Base-by-base conservation (phyloP, 1,140 invertebrate species). In the Aphelinus certus region DNA sequence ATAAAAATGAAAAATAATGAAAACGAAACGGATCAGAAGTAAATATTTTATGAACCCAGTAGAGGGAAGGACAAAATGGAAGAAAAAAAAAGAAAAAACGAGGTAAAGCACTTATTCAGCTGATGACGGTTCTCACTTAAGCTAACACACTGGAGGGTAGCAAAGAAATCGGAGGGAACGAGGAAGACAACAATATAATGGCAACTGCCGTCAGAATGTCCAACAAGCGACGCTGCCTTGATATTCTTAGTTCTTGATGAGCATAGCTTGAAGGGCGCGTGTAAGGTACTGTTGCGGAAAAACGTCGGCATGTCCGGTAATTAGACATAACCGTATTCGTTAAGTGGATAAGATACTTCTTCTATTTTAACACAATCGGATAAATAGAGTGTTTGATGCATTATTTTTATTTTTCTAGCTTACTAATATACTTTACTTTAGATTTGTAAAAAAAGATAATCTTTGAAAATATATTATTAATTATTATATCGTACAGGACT, bases 101-200 rank as follows among this genome's bases (percentile, higher is more conserved):
- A 76, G 55, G 47, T 75, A 48, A 70, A 73, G 73, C 70, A 65
- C 70, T 75, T 65, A 76, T 79, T 80, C 70, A 60, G 53, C 66
- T 77, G 76, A 79, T 79, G 75, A 69, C 73, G 72, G 76, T 77
- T 81, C 76, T 78, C 75, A 77, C 79, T 78, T 57, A 42, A 62
- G 7, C 26, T 46, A 70, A 70, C 48, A 70, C 61, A 42, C 26
- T 43, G 55, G 45, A 66, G 26, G 62, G 47, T 53, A 48, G 46
- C 46, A 42, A 73, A 73, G 65, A 53, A 65, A 74, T 55, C 10
- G 9, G 42, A 62, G 48, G 57, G 57, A 68, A 63, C 26, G 64
- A n/a, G 2, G 42, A 58, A 58, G 1, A 43, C 46, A 57, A 49
- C 53, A 65, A 26, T 45, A 72, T 51, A 71, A 65, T 65, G 45